phyloP scores from a whole-genome alignment of 2,113 vertebrate species.

The Manacus vitellinus region DNA sequence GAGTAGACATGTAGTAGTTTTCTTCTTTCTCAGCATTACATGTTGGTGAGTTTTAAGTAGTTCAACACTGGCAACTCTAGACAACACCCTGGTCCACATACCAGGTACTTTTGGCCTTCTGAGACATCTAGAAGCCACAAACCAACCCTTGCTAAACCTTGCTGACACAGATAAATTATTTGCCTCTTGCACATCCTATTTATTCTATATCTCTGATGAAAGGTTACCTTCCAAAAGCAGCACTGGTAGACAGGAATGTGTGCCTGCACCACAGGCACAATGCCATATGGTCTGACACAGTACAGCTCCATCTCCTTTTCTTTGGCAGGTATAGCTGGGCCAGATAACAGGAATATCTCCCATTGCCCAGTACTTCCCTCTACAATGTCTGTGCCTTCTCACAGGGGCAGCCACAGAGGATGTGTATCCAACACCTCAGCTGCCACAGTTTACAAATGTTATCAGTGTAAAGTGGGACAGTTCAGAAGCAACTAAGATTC shows the following conservation, averaged over 20 bases:
- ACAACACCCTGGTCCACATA: not conserved
- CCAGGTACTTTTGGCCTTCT: not conserved
- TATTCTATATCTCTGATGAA: not conserved
- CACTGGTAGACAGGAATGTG: not conserved
- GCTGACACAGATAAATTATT: not conserved
- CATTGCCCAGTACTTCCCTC: not conserved
- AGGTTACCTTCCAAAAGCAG: not conserved
- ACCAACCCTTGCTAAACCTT: not conserved
- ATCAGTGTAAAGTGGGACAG: not conserved
- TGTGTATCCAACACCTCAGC: not conserved
- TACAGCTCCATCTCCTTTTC: not conserved
- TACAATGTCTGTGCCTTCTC: rapidly evolving
- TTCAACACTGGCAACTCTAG: not conserved
- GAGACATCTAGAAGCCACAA: not conserved
- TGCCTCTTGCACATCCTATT: not conserved
- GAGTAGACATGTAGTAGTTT: not conserved
- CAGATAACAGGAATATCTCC: not conserved
- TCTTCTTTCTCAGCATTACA: not conserved
- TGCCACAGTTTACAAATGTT: not conserved
- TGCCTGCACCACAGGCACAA: not conserved
- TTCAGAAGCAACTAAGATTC: not conserved
- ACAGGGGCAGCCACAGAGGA: not conserved
- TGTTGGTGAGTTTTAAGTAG: not conserved
- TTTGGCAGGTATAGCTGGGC: not conserved
- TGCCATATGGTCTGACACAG: not conserved